Base-by-base conservation (phyloP, 2,888 invertebrate genomes). In the Cephus sareptanus region DNA sequence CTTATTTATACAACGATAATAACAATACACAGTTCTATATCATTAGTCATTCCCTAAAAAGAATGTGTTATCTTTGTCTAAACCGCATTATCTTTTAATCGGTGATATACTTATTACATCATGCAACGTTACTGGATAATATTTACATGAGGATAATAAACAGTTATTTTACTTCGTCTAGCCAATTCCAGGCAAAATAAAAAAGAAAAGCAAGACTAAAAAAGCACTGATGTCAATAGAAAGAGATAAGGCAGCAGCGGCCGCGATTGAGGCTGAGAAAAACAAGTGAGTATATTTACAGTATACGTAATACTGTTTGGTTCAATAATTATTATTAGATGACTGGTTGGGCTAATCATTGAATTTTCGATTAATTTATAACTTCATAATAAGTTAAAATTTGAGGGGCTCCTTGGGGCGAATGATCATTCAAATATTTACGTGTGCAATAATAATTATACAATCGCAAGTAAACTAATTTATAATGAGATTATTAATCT, bases 181-280 rank as follows among this genome's bases (percentile, higher is more conserved):
- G 56, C 56, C 23, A 56, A 15, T 56, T 23, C 2, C 56, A 15
- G 56, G 9, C 0, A 56, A 23, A 56, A 15, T 71, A 71, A 78
- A 80, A 73, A n/a, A 12, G 30, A 81, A 79, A 73, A 85, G 82
- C 76, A 85, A 83, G 83, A 78, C 80, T 11, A 86, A 83, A 82
- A 85, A 84, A 79, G 80, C 84, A 76, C 82, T 81, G n/a, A 81
- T 76, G 76, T 75, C 74, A 9, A 34, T 74, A 37, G 85, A 85
- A 69, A 85, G 81, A 74, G 82, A 81, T 40, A 83, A 80, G 15
- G 82, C 82, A 0, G 83, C 81, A 23, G 83, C 83, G 3, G 79
- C 79, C n/a, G 81, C 83, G 37, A 81, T 83, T 34, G 87, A 86
- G 73, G 82, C 85, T 12, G 86, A 86, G 23, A 81, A 80, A 69